Evolutionary conservation across 2,888 invertebrate species (phyloP).

Genomic region (Epirrhoe tristata): DNA sequence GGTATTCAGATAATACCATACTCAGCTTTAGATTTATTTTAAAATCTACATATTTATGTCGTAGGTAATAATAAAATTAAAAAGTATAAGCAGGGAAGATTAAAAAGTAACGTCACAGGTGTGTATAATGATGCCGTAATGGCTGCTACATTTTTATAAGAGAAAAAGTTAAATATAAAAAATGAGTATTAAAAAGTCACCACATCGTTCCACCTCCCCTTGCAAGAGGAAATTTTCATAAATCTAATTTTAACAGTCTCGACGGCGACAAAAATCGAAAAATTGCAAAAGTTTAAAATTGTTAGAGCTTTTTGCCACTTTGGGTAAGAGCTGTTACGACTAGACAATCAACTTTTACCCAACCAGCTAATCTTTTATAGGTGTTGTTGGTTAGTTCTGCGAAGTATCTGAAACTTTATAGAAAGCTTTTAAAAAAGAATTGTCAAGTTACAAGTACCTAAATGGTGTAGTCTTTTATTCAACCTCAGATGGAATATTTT

Average conservation of each 20-base stretch:
- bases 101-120: slow-evolving; percentile 52
- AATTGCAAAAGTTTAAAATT: slow-evolving; percentile 45
- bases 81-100: slow-evolving; percentile 27
- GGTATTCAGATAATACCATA: not conserved
- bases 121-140: slow-evolving; percentile 52
- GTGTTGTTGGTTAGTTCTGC: slow-evolving; percentile 14
- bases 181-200: slow-evolving; percentile 64
- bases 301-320: slow-evolving; percentile 34
- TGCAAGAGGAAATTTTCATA: slow-evolving; percentile 53
- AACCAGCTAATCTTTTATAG: slow-evolving; percentile 24
- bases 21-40: not conserved
- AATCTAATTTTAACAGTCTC: slow-evolving; percentile 61
- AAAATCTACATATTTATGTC: slow-evolving; percentile 2
- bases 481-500: no score
- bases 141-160: slow-evolving; percentile 51
- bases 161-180: slow-evolving; percentile 50
- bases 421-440: not conserved
- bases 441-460: not conserved
- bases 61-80: slow-evolving; percentile 21
- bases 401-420: not conserved
- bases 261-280: slow-evolving; percentile 47
- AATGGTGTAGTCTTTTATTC: no score
- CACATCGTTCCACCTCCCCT: slow-evolving; percentile 58
- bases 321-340: slow-evolving; percentile 22
- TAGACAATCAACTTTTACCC: slow-evolving; percentile 28